Base-by-base conservation (phyloP, 2,113 vertebrate genomes). In the Psittacus erithacus region DNA sequence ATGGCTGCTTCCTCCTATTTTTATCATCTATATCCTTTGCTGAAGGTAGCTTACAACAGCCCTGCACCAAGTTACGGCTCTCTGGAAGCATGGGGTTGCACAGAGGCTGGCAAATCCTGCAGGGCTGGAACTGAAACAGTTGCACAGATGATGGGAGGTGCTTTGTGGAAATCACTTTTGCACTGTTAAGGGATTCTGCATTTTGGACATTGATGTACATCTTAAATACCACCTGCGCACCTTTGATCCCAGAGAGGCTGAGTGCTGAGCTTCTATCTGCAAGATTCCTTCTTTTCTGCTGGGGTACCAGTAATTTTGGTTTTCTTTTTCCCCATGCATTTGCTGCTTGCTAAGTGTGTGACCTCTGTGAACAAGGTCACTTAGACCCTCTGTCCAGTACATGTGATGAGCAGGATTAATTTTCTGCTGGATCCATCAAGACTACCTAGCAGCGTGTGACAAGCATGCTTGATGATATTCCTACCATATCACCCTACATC, bases 291-390 rank as follows among this genome's bases (percentile, higher is more conserved):
- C 76, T 86, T 70, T 93, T 63, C 91, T 78, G 41, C 47, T 52
- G 31, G 9, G 9, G 17, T 84, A 63, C 38, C 62, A 38, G 19
- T 78, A 78, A 73, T 74, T 59, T 39, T 2, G 41, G 70, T 33
- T 44, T 60, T n/a, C 13, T 63, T 73, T 31, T 1, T 0, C 29
- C 44, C n/a, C 19, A 0, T 25, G 31, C 16, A 53, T 63, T 63
- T 81, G 38, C 50, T 91, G 22, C 46, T 63, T 77, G 31, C 27
- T 74, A 28, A 86, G 19, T 15, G 4, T 6, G 41, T 91, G 79
- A 67, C 63, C 79, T 82, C 74, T 5, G 3, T 63, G 76, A 88
- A 67, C 44, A 53, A 0, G 0, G 46, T 25, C 73, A 47, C 22
- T 75, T 33, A 57, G 68, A 33, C 59, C 6, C 0, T 47, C 60